Base-by-base conservation (phyloP, 2,797 vertebrate species). In the Propithecus deckenii region DNA sequence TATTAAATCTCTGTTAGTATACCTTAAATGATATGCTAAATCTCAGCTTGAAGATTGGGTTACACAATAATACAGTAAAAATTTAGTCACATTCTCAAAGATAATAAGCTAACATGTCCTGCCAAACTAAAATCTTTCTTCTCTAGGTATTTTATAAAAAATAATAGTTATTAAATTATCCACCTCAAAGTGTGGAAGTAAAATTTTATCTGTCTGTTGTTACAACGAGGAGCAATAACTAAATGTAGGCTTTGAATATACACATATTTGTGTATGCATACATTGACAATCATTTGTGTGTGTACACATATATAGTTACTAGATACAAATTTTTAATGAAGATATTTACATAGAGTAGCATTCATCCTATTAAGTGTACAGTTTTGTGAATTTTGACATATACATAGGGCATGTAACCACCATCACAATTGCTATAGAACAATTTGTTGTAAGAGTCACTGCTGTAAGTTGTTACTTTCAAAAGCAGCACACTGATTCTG, bases 1-100 rank as follows among this genome's bases (percentile, higher is more conserved):
- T 74, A 97, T 96, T 43, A 97, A 97, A 97, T 94, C 50, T 61
- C 61, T 93, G 30, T 86, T 97, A 74, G 48, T 57, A 9, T n/a
- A 43, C 8, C 28, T 81, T 81, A 30, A 63, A 61, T n/a, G 32
- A 61, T 25, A 79, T 71, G 6, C n/a, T 48, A 50, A 93, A 71
- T 48, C 9, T 81, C 32, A 83, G 18, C 78, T 91, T 80, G 41
- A 89, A 94, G 23, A 43, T 50, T 52, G 74, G 32, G 9, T 79
- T 87, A 69, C 38, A 32, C 15, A 89, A 84, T 84, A 59, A 32
- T 74, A 9, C 9, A 43, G 43, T 69, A 38, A 43, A 59, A 48
- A 91, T 67, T 80, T 55, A 91, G 18, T 91, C 41, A 5, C 57
- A 80, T 0, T 48, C 32, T 90, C 48, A 85, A 46, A 87, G 35